Evolutionary conservation across 1,140 invertebrate genomes (phyloP).

Genomic region (Lysiphlebus fabarum): DNA sequence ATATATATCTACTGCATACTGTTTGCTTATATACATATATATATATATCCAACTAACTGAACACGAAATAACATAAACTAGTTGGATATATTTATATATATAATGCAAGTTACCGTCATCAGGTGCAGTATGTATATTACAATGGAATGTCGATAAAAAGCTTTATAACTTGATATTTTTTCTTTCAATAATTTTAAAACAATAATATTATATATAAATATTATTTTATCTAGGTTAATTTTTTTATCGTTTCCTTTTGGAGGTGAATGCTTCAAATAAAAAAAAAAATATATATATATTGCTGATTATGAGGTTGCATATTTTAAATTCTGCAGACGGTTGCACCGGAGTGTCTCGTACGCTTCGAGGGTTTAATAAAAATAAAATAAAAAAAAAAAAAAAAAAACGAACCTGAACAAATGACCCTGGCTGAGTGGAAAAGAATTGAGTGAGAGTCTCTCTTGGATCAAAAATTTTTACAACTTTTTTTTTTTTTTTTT

Average conservation of each 20-base stretch:
- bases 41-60: no score
- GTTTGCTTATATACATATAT: no score
- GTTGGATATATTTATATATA: no score
- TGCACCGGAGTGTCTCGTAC: slow-evolving; percentile 39
- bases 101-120: no score
- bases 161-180: neutral
- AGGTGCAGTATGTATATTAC: neutral
- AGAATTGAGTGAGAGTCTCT: neutral
- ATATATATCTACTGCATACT: slow-evolving; percentile 25
- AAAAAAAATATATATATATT: no score
- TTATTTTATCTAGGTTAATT: no score
- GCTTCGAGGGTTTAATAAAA: slow-evolving; percentile 24
- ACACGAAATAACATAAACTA: slow-evolving; percentile 36
- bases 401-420: slow-evolving; percentile 11
- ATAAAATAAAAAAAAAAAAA: neutral
- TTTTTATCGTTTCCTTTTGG: no score
- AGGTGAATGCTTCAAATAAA: no score
- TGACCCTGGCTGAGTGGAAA: neutral
- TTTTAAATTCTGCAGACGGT: slow-evolving; percentile 53
- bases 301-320: slow-evolving; percentile 40
- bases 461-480: neutral
- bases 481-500: no score
- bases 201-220: no score
- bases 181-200: neutral
- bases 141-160: slow-evolving; percentile 17